Base-by-base conservation (phyloP, 2,797 vertebrate species). In the Halcyon badia region DNA sequence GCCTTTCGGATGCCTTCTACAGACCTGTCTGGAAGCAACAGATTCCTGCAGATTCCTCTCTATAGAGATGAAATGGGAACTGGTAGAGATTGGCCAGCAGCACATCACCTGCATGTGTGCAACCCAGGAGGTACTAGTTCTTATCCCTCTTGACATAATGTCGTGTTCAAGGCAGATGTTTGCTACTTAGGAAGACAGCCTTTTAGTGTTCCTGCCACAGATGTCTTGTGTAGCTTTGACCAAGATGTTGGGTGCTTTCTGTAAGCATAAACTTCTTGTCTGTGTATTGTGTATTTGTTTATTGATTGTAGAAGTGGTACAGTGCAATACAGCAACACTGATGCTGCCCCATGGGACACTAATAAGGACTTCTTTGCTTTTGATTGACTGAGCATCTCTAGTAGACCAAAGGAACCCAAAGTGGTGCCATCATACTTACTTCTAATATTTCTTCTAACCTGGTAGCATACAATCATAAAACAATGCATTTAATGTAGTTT, bases 1-100 rank as follows among this genome's bases (percentile, higher is more conserved):
- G 68, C 90, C 88, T 24, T 96, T 83, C 69, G 66, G 60, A 31
- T 91, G 78, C 72, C 54, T 90, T 91, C 88, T 76, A 58, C 81
- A 21, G 64, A 87, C 44, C 48, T 89, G 68, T 81, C 89, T 94
- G 64, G 56, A 85, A 94, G 68, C 75, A 90, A 51, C 75, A 80
- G 65, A 57, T 68, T 85, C 81, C 73, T 83, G 89, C 78, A 28
- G 64, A 77, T 96, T 94, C 81, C 37, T 66, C 44, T 92, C 30
- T 28, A 2, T 2, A 49, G 52, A 49, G 39, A 48, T 85, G 71
- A 93, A 80, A 87, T 77, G 44, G 51, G 48, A 89, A 31, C 83
- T 85, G 52, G 25, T 77, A 83, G 83, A 90, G 83, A 46, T 35
- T 49, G 54, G 70, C 75, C 88, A 80, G 56, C 83, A 52, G 60